Conservation (phyloP, 2,888 invertebrate species). For the Troides oblongomaculatus region DNA sequence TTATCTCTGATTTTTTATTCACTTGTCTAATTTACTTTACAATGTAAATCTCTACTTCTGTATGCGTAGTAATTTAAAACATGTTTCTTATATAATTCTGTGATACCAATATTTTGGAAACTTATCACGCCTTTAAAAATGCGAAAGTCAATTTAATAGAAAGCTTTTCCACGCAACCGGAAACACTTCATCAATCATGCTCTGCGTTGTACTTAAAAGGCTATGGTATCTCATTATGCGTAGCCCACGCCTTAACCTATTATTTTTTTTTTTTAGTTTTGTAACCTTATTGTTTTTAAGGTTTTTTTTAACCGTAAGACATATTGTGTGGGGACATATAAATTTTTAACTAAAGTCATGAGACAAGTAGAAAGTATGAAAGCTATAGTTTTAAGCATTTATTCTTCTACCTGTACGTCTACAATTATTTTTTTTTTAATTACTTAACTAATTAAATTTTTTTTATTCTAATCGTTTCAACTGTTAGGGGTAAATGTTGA, state of each 20-base stretch:
- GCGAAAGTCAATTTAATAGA: conserved; percentile 38
- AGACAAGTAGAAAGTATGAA: not conserved
- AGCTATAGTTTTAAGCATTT: not conserved
- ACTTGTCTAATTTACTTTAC: too few species aligned
- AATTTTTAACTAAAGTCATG: not conserved
- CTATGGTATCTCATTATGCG: conserved; percentile 46
- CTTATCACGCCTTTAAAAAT: conserved; percentile 1
- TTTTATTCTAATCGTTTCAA: not conserved
- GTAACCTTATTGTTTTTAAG: conserved; percentile 4
- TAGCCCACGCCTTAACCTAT: conserved; percentile 40
- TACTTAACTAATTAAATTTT: not conserved
- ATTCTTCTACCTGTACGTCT: not conserved
- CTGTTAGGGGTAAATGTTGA: not conserved
- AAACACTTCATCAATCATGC: conserved; percentile 64
- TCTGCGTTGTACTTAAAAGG: conserved; percentile 45
- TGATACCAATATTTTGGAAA: not conserved
- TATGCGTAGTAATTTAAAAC: too few species aligned
- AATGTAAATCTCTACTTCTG: too few species aligned
- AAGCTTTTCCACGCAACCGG: conserved; percentile 57
- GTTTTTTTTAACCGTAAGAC: not conserved
- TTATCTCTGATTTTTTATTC: too few species aligned
- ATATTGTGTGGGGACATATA: not conserved
- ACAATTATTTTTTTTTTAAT: not conserved
- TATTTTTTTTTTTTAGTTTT: conserved; percentile 37
- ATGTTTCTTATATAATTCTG: not conserved